phyloP scores from a whole-genome alignment of 1,140 invertebrate genomes.

The Bactericera cockerelli region DNA sequence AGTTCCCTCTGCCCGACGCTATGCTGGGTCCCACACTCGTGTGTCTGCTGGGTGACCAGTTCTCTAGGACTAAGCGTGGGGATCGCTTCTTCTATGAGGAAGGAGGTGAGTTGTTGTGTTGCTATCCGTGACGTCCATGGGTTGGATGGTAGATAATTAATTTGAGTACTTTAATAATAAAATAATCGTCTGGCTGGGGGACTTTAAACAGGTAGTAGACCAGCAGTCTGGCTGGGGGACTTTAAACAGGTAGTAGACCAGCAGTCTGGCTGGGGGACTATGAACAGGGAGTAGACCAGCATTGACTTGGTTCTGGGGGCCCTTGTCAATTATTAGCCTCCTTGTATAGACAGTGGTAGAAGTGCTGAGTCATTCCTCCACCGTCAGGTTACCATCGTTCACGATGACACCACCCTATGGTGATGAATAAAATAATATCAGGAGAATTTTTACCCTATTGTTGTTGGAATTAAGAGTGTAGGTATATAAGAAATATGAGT shows the following conservation, averaged over 20 bases:
- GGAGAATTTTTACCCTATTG: not conserved
- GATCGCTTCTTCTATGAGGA: constrained; percentile 41
- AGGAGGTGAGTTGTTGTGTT: constrained; percentile 26
- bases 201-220: too few relatives aligned
- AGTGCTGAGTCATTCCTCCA: too few relatives aligned
- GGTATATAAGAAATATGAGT: not conserved
- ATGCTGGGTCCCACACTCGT: constrained; percentile 42
- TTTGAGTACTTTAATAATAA: not conserved
- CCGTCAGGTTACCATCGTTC: too few relatives aligned
- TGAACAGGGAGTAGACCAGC: too few relatives aligned
- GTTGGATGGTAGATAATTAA: not conserved
- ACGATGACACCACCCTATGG: too few relatives aligned
- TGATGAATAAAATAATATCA: constrained; percentile 2
- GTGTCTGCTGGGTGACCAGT: constrained; percentile 45
- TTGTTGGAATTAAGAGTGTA: not conserved
- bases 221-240: too few relatives aligned
- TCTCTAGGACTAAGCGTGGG: constrained; percentile 34
- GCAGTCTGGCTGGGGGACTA: too few relatives aligned
- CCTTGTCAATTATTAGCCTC: too few relatives aligned
- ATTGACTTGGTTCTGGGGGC: too few relatives aligned
- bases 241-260: too few relatives aligned
- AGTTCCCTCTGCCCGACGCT: constrained; percentile 33
- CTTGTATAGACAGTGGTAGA: too few relatives aligned
- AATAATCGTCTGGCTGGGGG: too few relatives aligned
- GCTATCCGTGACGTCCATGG: constrained; percentile 24